Base-by-base conservation (phyloP, 1,140 invertebrate genomes). In the Heliconius hermathena region DNA sequence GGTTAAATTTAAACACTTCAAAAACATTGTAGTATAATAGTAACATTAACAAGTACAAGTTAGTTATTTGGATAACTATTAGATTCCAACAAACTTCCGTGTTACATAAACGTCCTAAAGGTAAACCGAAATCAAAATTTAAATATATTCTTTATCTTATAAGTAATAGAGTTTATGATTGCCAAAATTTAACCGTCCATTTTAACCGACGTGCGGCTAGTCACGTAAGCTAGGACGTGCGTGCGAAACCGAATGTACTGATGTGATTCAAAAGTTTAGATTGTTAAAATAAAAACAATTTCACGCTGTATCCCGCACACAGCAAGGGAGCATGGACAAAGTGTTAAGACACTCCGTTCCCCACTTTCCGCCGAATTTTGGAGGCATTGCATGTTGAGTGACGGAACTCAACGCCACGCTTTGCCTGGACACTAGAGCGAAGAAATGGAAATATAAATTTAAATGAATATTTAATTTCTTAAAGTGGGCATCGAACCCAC, bases 211-310 rank as follows among this genome's bases (percentile, higher is more conserved):
- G 81, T 84, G 83, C 76, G 76, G 26, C 74, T 38, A 20, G 83
- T 84, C 83, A 84, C 83, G 83, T 84, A 84, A 82, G 76, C 79
- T 78, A 71, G 8, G 54, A 22, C 54, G 8, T 18, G 22, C 54
- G 54, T 57, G 54, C 54, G 54, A 11, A 57, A n/a, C 22, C n/a
- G 54, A 57, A 57, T 57, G 54, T 57, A 22, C 8, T n/a, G 20
- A 57, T 57, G n/a, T 57, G 54, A 57, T 57, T 57, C 20, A 52
- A 52, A 52, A 52, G 49, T 2, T 52, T 52, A 46, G 11, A 46
- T 46, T 11, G 41, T 46, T 11, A 13, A 46, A 13, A 13, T 11
- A 46, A 46, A 46, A 5, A 6, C 5, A 33, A 4, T 33, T 33
- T 33, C 26, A 33, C 33, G 3, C 33, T 33, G 33, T 33, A 33